phyloP scores from a whole-genome alignment of 2,888 invertebrate species.

The Lamellibrachia satsuma region DNA sequence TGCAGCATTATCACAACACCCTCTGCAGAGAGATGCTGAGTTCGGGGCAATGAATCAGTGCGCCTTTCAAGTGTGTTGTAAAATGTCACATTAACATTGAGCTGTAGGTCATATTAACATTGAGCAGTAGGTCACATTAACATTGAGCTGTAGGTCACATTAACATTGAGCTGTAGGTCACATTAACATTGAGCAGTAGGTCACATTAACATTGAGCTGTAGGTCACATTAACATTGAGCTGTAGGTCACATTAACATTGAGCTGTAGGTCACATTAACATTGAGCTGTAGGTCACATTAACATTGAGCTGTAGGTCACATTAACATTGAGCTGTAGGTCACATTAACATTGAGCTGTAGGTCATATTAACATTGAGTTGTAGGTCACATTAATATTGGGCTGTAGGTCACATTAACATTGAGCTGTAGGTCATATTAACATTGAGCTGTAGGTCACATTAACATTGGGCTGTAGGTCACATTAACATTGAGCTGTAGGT shows the following conservation, averaged over 20 bases:
- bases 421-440: neutral
- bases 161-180: neutral
- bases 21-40: conserved; percentile 43
- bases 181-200: too few species aligned
- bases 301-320: neutral
- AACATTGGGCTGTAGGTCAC: too few species aligned
- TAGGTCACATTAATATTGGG: too few species aligned
- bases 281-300: neutral
- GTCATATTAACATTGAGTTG: neutral
- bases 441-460: too few species aligned
- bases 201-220: too few species aligned
- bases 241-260: neutral
- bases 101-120: too few species aligned
- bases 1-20: conserved; percentile 36
- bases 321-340: too few species aligned
- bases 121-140: too few species aligned
- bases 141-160: too few species aligned
- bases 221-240: neutral
- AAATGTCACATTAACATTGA: too few species aligned
- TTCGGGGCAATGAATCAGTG: neutral
- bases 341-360: too few species aligned
- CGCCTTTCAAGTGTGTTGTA: neutral
- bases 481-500: too few species aligned
- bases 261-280: neutral
- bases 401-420: neutral